Conservation (phyloP, 2,797 vertebrate species). For the Bovichtus diacanthus region DNA sequence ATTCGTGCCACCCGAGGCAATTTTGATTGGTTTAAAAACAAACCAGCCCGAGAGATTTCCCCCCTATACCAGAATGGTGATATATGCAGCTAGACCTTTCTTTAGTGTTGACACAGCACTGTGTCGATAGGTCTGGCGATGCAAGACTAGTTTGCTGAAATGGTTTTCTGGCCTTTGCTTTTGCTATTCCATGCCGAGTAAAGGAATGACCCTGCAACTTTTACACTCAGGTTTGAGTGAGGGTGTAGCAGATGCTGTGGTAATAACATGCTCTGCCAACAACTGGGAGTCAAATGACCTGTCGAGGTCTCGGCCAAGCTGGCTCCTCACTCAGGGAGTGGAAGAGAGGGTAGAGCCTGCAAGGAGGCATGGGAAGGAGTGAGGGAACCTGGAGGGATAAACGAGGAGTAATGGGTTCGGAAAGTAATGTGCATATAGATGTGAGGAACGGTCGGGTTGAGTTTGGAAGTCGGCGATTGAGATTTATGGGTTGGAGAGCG, state of each 20-base stretch:
- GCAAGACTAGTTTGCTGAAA: background rate
- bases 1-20: too few relatives aligned
- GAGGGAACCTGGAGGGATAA: constrained; percentile 25
- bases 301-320: constrained; percentile 20
- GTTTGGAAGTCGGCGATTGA: constrained; percentile 36
- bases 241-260: constrained; percentile 18
- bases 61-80: too few relatives aligned
- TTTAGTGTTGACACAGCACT: too few relatives aligned
- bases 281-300: constrained; percentile 48
- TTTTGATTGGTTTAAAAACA: too few relatives aligned
- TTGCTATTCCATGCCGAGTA: background rate
- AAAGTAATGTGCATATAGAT: constrained; percentile 34
- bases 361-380: constrained; percentile 43
- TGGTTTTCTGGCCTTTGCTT: constrained; percentile 4
- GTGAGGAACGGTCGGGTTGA: constrained; percentile 1
- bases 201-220: constrained; percentile 13
- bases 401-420: constrained; percentile 49
- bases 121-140: too few relatives aligned
- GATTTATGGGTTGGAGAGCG: constrained; percentile 27
- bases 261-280: constrained; percentile 34
- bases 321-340: constrained; percentile 7
- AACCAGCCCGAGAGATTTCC: too few relatives aligned
- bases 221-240: constrained; percentile 16
- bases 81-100: too few relatives aligned
- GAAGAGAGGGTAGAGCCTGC: constrained; percentile 7